Evolutionary conservation across 2,113 vertebrate genomes (phyloP).

Genomic region (Shinisaurus crocodilurus): DNA sequence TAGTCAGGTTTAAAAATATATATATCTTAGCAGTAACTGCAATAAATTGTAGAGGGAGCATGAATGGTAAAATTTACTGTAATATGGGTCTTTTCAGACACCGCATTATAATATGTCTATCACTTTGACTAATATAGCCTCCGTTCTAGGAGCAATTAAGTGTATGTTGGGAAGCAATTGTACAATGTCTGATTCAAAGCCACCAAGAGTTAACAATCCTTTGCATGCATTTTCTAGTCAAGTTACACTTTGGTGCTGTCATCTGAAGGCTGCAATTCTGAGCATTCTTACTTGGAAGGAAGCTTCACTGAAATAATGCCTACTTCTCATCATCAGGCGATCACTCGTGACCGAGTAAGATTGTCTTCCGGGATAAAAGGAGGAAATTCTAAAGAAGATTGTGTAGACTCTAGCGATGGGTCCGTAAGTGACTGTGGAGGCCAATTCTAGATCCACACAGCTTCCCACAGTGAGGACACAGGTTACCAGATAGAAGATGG

Average conservation of each 20-base stretch:
- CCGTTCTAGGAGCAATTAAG: accelerated
- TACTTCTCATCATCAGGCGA: too few species aligned
- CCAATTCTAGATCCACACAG: too few species aligned
- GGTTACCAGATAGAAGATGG: too few species aligned
- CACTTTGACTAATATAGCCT: not conserved
- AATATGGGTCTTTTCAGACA: not conserved
- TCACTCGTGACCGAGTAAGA: too few species aligned
- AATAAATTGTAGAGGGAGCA: conserved; percentile 2
- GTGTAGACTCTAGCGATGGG: too few species aligned
- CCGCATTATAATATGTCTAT: not conserved
- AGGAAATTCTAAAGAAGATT: too few species aligned
- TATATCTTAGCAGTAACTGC: conserved; percentile 12
- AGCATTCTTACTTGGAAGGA: not conserved
- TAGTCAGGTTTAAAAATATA: not conserved
- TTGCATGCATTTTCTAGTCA: not conserved
- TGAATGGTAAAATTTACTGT: conserved; percentile 29
- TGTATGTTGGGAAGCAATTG: conserved; percentile 1
- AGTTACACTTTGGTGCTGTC: not conserved
- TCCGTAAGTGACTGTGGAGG: too few species aligned
- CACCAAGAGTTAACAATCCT: not conserved
- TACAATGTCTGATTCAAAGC: conserved; percentile 7
- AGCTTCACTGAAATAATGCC: not conserved
- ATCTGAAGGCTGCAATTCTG: not conserved
- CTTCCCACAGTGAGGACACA: too few species aligned
- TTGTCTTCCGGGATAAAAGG: too few species aligned